These are phyloP conservation scores for Leptestheria dahalacensis DNA, from an alignment of 1,140 invertebrate genomes.

Conservation along the genomic window DNA sequence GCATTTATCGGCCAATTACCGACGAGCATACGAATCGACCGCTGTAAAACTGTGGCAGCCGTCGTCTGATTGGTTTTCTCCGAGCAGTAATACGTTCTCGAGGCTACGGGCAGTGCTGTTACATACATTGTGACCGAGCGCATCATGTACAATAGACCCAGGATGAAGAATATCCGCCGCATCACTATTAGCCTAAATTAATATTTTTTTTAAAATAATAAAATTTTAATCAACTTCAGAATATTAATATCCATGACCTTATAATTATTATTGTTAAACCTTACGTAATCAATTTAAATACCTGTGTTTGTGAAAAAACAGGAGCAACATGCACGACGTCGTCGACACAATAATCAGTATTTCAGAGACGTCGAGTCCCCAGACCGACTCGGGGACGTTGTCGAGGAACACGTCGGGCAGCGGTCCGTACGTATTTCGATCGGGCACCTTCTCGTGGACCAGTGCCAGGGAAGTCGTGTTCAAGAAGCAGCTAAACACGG, in stretches of 20 bases:
- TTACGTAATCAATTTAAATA: conserved; percentile 16
- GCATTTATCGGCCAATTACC: conserved; percentile 21
- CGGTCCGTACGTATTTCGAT: conserved; percentile 46
- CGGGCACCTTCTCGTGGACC: conserved; percentile 68
- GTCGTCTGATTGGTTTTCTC: conserved; percentile 57
- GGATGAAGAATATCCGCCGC: conserved; percentile 61
- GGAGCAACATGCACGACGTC: conserved; percentile 49
- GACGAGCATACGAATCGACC: conserved; percentile 56
- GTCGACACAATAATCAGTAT: conserved; percentile 66
- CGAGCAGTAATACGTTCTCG: conserved; percentile 64
- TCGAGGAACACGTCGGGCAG: conserved; percentile 68
- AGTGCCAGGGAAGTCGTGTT: conserved; percentile 48
- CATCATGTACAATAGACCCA: conserved; percentile 70
- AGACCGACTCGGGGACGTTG: conserved; percentile 46
- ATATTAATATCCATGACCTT: neutral
- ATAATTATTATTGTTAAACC: neutral
- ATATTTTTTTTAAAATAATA: conserved; percentile 13
- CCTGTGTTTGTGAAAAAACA: conserved; percentile 46
- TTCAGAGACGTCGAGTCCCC: conserved; percentile 72
- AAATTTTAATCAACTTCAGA: neutral
- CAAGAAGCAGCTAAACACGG: conserved; percentile 25
- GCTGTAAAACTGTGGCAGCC: conserved; percentile 41
- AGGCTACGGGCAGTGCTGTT: conserved; percentile 67
- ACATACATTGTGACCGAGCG: conserved; percentile 76
- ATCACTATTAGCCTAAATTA: conserved; percentile 53